Evolutionary conservation across 2,113 vertebrate genomes (phyloP).

Genomic region (Sylvia atricapilla): DNA sequence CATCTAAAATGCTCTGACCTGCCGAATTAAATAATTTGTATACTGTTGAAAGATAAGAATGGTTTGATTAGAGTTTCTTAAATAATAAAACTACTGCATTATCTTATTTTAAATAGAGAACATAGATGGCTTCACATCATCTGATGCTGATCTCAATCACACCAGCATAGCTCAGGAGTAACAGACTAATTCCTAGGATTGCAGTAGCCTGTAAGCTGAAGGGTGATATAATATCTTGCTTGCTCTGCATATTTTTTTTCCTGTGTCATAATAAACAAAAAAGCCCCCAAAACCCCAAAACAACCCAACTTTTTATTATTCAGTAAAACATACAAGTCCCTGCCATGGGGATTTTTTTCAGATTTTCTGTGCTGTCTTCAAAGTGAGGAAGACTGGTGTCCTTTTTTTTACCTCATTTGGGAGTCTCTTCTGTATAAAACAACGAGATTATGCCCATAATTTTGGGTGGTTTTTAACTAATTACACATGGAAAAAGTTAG

Average conservation of each 20-base stretch:
- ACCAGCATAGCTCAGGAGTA: background rate
- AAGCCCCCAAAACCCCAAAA: too few relatives aligned
- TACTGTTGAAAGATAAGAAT: background rate
- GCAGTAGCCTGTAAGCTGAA: background rate
- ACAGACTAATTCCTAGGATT: background rate
- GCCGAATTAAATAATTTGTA: background rate
- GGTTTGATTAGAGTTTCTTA: background rate
- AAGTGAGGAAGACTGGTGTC: background rate
- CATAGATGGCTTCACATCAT: background rate
- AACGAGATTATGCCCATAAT: background rate
- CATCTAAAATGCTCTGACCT: background rate
- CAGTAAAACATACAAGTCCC: background rate
- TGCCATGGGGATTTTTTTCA: accelerated
- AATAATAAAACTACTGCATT: background rate
- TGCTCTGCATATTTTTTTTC: background rate
- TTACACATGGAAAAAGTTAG: background rate
- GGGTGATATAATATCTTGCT: background rate
- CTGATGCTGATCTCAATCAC: background rate
- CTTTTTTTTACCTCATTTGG: background rate
- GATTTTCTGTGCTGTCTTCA: background rate
- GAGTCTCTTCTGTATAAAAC: background rate
- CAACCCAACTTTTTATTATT: background rate
- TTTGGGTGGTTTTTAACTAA: background rate
- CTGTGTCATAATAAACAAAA: background rate
- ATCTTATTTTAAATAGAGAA: background rate